Evolutionary conservation across 1,140 invertebrate species (phyloP).

Genomic region (Chlorops oryzae): DNA sequence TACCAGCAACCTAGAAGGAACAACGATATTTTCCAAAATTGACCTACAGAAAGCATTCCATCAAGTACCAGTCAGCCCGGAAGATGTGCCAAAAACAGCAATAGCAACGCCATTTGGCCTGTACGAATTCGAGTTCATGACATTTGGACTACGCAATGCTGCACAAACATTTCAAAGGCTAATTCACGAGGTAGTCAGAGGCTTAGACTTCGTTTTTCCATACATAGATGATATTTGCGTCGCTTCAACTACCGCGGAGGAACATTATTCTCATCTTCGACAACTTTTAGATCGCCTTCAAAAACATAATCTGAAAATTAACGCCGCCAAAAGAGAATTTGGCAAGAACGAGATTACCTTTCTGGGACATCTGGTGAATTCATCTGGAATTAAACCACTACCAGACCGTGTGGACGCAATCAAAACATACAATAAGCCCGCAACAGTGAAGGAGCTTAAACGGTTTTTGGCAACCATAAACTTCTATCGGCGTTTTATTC

Average conservation of each 20-base stretch:
- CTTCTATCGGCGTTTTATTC: constrained; percentile 29
- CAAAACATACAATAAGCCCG: too few species aligned
- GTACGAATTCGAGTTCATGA: constrained; percentile 5
- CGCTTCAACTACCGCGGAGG: not conserved
- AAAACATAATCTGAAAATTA: not conserved
- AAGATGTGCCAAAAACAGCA: constrained; percentile 5
- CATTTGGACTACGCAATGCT: constrained; percentile 13
- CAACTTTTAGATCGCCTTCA: not conserved
- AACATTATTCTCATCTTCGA: constrained; percentile 4
- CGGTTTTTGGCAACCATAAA: constrained; percentile 37
- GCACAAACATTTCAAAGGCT: constrained; percentile 6
- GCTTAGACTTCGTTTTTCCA: constrained; percentile 1
- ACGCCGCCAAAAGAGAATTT: not conserved
- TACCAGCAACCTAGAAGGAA: constrained; percentile 1
- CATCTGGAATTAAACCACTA: constrained; percentile 1
- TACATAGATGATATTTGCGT: not conserved
- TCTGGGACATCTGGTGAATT: constrained; percentile 1
- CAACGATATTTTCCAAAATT: constrained; percentile 6
- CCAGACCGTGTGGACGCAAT: not conserved
- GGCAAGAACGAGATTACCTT: not conserved
- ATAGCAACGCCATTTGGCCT: constrained; percentile 8
- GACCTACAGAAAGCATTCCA: too few species aligned
- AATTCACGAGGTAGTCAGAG: not conserved
- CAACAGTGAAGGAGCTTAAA: constrained; percentile 21
- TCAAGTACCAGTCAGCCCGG: not conserved